Base-by-base conservation (phyloP, 2,888 invertebrate species). In the Argyra leucocephala region DNA sequence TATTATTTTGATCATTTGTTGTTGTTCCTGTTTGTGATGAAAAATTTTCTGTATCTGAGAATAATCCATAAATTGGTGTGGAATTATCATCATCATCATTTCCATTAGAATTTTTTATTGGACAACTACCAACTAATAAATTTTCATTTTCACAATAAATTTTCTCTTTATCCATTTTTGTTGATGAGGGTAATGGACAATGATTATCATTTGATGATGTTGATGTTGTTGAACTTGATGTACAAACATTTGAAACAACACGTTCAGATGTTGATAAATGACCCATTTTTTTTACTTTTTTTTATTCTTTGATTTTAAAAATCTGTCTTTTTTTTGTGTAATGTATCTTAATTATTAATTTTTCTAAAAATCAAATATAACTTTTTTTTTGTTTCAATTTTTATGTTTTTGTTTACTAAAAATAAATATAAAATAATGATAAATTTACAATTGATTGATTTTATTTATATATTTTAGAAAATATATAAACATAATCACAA, bases 251-350 rank as follows among this genome's bases (percentile, higher is more conserved):
- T 24, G 70, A 74, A 71, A 76, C 75, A 67, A 77, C 74, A 60
- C 75, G 75, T 69, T 77, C 77, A 67, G 76, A 72, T 60, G 74
- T 75, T 63, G 77, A 74, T 67, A 76, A 69, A 64, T 78, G 78
- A 71, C 78, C 78, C 78, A 78, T 78, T 60, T 12, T 21, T 57
- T 22, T 57, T 63, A 66, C 21, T n/a, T 37, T 12, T 57, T 59
- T 26, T 62, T n/a, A n/a, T n/a, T n/a, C n/a, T n/a, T n/a, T n/a
- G n/a, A n/a, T n/a, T n/a, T n/a, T n/a, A n/a, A n/a, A n/a, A n/a
- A n/a, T n/a, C n/a, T n/a, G n/a, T n/a, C n/a, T n/a, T n/a, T n/a
- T n/a, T n/a, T n/a, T n/a, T n/a, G n/a, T n/a, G n/a, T n/a, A n/a
- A n/a, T n/a, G n/a, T n/a, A n/a, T n/a, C n/a, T n/a, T n/a, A n/a